Conservation (phyloP, 1,140 invertebrate genomes). For the Nilaparvata lugens region DNA sequence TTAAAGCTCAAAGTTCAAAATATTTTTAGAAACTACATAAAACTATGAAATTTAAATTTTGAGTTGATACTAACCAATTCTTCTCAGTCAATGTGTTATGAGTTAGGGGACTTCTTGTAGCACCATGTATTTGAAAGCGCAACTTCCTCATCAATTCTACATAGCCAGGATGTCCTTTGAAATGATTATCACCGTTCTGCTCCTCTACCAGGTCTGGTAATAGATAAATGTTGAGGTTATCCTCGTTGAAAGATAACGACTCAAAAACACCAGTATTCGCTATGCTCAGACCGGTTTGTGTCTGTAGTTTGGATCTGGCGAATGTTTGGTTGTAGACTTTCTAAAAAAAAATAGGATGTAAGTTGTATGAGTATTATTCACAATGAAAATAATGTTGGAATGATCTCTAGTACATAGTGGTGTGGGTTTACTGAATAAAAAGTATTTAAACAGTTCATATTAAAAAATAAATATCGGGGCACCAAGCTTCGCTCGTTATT, state of each 20-base stretch:
- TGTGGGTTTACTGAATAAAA: too few species aligned
- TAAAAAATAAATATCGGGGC: too few species aligned
- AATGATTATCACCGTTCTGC: not conserved
- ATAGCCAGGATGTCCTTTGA: conserved; percentile 51
- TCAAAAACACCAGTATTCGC: conserved; percentile 45
- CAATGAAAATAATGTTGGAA: too few species aligned
- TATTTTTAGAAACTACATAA: not conserved
- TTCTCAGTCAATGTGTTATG: conserved; percentile 53
- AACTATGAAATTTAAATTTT: conserved; percentile 2
- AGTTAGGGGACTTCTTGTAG: conserved; percentile 51
- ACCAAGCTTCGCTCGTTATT: too few species aligned
- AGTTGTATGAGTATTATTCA: too few species aligned
- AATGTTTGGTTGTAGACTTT: conserved; percentile 53
- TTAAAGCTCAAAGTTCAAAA: not conserved
- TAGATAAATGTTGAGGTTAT: not conserved
- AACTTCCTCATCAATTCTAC: conserved; percentile 51
- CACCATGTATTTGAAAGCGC: conserved; percentile 54
- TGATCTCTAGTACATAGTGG: too few species aligned
- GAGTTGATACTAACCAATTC: conserved; percentile 43
- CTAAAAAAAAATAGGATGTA: conserved; percentile 40
- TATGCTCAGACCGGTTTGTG: conserved; percentile 56
- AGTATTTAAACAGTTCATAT: too few species aligned
- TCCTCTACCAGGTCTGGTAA: not conserved
- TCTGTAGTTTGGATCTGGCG: conserved; percentile 56
- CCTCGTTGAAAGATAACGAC: conserved; percentile 38